These are phyloP conservation scores for Oceanodroma tethys DNA, from an alignment of 2,113 vertebrate species.

Conservation along the genomic window DNA sequence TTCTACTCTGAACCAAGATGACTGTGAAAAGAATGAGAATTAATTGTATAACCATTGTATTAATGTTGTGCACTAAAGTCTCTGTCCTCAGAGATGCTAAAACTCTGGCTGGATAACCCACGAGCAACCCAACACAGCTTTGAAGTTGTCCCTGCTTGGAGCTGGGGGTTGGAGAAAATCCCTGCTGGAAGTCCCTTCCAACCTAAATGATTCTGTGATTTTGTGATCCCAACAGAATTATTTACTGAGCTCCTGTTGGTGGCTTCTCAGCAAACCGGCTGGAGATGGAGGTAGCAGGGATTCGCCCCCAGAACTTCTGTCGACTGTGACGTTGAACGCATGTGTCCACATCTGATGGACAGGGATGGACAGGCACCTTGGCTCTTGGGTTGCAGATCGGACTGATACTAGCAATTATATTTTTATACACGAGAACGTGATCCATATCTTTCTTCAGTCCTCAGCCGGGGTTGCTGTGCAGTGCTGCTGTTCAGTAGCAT, in stretches of 20 bases:
- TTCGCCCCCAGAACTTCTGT: neutral
- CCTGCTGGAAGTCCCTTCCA: neutral
- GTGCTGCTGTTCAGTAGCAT: neutral
- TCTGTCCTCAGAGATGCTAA: neutral
- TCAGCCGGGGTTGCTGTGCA: neutral
- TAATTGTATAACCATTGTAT: neutral
- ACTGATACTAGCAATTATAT: neutral
- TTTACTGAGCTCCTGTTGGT: neutral
- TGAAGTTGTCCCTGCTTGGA: neutral
- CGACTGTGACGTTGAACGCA: accelerated
- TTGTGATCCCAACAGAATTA: neutral
- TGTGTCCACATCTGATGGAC: neutral
- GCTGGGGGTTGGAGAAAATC: neutral
- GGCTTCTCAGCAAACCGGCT: neutral
- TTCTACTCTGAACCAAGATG: neutral
- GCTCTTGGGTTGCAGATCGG: neutral
- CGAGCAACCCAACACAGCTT: neutral
- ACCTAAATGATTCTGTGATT: neutral
- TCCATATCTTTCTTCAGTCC: neutral
- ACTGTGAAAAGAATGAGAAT: neutral
- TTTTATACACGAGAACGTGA: neutral
- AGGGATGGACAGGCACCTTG: neutral
- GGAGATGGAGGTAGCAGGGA: neutral
- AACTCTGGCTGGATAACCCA: neutral
- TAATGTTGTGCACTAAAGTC: neutral